These are phyloP conservation scores for Hydractinia symbiolongicarpus DNA, from an alignment of 30 jellyfish, hydroid and myxozoan genomes.

Conservation along the genomic window DNA sequence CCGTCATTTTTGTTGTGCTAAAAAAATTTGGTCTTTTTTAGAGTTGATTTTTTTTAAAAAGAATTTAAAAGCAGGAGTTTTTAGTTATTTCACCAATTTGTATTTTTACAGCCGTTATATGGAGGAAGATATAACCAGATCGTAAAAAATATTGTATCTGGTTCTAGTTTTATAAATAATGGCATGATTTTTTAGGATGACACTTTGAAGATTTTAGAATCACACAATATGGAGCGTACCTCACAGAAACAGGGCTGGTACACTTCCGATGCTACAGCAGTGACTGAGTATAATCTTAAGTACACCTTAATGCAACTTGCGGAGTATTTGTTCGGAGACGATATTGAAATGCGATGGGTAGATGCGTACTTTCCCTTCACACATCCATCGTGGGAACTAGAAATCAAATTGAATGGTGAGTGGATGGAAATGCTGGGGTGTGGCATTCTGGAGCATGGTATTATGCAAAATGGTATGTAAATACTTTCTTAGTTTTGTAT, in stretches of 20 bases:
- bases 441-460: conserved; percentile 95
- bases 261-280: conserved; percentile 67
- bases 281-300: conserved; percentile 75
- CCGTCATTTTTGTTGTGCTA: too few relatives aligned
- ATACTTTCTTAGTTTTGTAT: background rate
- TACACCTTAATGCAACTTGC: conserved; percentile 64
- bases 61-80: too few relatives aligned
- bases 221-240: conserved; percentile 39
- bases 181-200: conserved; percentile 28
- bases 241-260: conserved; percentile 62
- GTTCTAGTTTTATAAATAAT: too few relatives aligned
- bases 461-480: conserved; percentile 54
- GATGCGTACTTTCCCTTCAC: conserved; percentile 98
- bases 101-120: too few relatives aligned
- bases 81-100: too few relatives aligned
- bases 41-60: too few relatives aligned
- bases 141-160: too few relatives aligned
- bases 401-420: conserved; percentile 78
- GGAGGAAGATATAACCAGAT: too few relatives aligned
- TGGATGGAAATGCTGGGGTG: conserved; percentile 99
- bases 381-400: conserved; percentile 99
- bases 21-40: too few relatives aligned
- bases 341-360: conserved; percentile 97
- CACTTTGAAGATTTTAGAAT: conserved; percentile 38
- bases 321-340: conserved; percentile 77